Conservation (phyloP, 1,140 invertebrate species). For the Drosophila sp. region DNA sequence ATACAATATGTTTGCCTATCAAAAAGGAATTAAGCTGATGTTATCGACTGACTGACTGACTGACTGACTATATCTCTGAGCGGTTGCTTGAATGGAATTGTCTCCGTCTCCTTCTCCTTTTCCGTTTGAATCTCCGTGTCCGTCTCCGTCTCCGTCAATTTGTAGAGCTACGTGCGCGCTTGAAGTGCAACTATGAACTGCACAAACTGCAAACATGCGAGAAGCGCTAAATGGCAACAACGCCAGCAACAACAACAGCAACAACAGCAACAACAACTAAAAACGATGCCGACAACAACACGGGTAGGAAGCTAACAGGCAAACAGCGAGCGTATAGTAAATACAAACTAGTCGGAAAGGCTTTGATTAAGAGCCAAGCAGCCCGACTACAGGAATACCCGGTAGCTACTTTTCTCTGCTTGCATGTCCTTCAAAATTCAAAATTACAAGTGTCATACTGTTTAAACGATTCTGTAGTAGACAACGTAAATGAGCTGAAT, state of each 20-base stretch:
- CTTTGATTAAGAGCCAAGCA: no score
- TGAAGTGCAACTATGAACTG: conserved; percentile 77
- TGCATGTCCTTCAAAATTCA: no score
- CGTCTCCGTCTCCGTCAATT: neutral
- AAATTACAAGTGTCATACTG: no score
- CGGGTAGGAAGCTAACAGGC: conserved; percentile 27
- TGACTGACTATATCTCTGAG: conserved; percentile 29
- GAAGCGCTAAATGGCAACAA: conserved; percentile 60
- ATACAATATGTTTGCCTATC: no score
- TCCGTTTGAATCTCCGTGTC: no score
- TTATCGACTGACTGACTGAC: conserved; percentile 17
- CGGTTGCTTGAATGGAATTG: neutral
- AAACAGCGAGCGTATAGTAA: conserved; percentile 5
- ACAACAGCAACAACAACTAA: conserved; percentile 30
- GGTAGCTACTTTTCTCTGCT: no score
- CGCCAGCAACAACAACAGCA: conserved; percentile 21
- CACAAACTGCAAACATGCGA: conserved; percentile 53
- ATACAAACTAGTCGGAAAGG: no score
- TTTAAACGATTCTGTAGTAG: no score
- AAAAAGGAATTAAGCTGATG: no score
- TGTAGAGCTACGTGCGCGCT: conserved; percentile 64
- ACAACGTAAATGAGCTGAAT: no score
- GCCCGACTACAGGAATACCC: no score
- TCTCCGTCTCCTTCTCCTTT: neutral
- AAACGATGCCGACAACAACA: conserved; percentile 34